Evolutionary conservation across 2,888 invertebrate species (phyloP), one percentile per base, ranked within the genome.

Genomic region (Allophyes oxyacanthae): DNA sequence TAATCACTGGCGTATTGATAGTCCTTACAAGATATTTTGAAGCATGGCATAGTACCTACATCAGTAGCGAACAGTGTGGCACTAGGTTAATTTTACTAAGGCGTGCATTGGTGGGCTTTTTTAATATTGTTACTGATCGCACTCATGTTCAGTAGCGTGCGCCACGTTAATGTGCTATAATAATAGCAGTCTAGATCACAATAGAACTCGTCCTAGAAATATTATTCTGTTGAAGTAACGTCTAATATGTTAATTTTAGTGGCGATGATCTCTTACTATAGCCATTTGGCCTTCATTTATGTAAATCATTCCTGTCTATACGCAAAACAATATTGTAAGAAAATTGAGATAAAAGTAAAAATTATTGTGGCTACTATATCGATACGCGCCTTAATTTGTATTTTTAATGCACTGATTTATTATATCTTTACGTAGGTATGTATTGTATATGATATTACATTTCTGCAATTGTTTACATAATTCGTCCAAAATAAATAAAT

Each of bases 241-340:
- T 42, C 20, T 46, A 52, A 28, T 62, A 66, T 67, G 67, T 36
- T 49, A 66, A 65, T 65, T 60, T 42, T 32, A 56, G 52, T 52
- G 67, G 62, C 55, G 67, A 56, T 61, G 56, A 56, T 66, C 67
- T 65, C 32, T 51, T n/a, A 58, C 42, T 64, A 48, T 46, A 13
- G 55, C 14, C 8, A 10, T 3, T 5, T 52, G 62, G 56, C 62
- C 67, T 67, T 67, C 62, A 38, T 49, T 37, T 49, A 67, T 62
- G 67, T 67, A 46, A 67, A 66, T 56, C 20, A 6, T 28, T 11
- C 41, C 46, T 6, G 42, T 20, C 26, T 33, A n/a, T 33, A 41
- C 40, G 34, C 45, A 42, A 46, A 49, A 62, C 52, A 54, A 60
- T 40, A 49, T 53, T 45, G 30, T 41, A 34, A 51, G 34, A 43